A percentile compares a stretch with the other conserved stretches of the same genome.
Evolutionary conservation across 2,888 invertebrate species (phyloP).

Genomic region (Troides aeacus): DNA sequence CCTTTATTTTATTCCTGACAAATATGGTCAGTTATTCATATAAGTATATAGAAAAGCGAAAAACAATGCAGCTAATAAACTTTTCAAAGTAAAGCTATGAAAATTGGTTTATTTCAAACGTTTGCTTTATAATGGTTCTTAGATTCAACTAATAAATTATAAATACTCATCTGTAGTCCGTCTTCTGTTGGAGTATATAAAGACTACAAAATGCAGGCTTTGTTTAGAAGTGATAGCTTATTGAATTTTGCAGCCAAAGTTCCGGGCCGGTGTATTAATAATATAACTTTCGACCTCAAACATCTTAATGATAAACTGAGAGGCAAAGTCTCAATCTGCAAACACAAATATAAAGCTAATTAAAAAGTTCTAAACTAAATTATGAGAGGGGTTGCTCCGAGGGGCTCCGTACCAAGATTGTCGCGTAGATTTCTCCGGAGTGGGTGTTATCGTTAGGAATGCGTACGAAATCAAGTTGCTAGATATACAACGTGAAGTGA

Average conservation of each 20-base stretch:
- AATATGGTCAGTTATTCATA: background rate
- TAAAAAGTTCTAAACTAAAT: slow-evolving; percentile 80
- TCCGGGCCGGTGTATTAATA: slow-evolving; percentile 61
- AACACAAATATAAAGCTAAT: slow-evolving; percentile 81
- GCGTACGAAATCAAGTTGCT: slow-evolving; percentile 44
- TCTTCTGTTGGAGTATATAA: no score
- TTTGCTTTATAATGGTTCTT: no score
- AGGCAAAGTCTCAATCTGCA: slow-evolving; percentile 77
- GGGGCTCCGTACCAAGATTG: slow-evolving; percentile 75
- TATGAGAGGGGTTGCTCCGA: slow-evolving; percentile 77
- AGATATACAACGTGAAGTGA: slow-evolving; percentile 31
- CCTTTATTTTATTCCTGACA: background rate
- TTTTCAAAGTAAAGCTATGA: no score
- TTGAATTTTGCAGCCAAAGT: slow-evolving; percentile 17
- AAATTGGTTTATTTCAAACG: no score
- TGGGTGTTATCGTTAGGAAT: slow-evolving; percentile 62
- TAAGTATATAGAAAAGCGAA: background rate
- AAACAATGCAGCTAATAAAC: no score
- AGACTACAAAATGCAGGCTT: no score
- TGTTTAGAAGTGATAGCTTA: background rate
- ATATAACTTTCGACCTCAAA: slow-evolving; percentile 71
- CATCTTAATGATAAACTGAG: slow-evolving; percentile 70
- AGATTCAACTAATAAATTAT: no score
- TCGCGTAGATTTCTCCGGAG: slow-evolving; percentile 72
- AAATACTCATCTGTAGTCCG: no score